A percentile compares a stretch with the other conserved stretches of the same genome.
Evolutionary conservation across 2,113 vertebrate species (phyloP).

Genomic region (Trogon melanurus): DNA sequence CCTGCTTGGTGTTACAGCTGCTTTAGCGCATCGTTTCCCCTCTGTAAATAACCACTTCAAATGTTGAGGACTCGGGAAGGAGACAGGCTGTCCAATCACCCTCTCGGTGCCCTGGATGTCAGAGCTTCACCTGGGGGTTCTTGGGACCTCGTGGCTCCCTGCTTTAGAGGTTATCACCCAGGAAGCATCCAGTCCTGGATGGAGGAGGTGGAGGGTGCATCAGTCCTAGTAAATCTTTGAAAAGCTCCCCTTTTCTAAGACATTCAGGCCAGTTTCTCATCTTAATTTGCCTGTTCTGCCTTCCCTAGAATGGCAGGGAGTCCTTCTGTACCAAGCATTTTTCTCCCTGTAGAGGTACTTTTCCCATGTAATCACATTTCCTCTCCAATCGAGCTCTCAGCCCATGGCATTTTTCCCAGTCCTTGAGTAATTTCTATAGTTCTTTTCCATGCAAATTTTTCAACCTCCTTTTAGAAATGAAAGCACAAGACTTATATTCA

Average conservation of each 20-base stretch:
- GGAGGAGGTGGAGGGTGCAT: not conserved
- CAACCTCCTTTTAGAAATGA: not conserved
- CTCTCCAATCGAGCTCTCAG: not conserved
- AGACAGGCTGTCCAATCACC: too few species aligned
- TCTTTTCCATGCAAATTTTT: not conserved
- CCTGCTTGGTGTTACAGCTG: not conserved
- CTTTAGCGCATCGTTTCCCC: not conserved
- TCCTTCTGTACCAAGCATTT: not conserved
- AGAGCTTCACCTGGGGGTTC: not conserved
- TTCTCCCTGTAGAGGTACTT: not conserved
- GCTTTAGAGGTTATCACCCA: not conserved
- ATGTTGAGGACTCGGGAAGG: accelerated
- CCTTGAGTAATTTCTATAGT: not conserved
- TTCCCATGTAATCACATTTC: not conserved
- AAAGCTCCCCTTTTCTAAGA: not conserved
- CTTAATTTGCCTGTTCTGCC: not conserved
- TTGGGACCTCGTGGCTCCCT: not conserved
- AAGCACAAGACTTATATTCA: not conserved
- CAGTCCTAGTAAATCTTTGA: not conserved
- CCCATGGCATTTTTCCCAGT: not conserved
- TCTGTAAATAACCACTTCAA: too few species aligned
- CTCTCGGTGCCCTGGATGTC: not conserved
- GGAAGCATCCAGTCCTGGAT: not conserved
- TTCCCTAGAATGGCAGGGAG: not conserved
- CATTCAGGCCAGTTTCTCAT: not conserved